phyloP scores from a whole-genome alignment of 2,888 invertebrate genomes.

The Caprella mutica region DNA sequence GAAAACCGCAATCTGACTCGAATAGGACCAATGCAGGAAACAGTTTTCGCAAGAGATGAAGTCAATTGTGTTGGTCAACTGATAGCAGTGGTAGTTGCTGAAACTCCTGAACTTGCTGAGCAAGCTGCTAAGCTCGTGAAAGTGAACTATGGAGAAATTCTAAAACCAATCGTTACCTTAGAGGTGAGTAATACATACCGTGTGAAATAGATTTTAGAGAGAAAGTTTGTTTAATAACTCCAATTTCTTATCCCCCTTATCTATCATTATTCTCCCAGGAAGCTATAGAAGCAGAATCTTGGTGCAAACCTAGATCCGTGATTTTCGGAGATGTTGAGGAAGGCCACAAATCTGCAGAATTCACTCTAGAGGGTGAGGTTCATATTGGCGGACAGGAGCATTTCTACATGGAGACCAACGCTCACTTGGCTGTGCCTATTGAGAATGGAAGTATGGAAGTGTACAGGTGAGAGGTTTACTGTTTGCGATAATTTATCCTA shows the following conservation, averaged over 20 bases:
- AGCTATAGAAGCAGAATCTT: constrained; percentile 65
- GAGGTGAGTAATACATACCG: too few relatives aligned
- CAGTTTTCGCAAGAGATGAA: constrained; percentile 34
- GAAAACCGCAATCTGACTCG: too few relatives aligned
- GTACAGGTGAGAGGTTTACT: too few relatives aligned
- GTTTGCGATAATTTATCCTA: too few relatives aligned
- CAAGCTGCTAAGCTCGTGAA: constrained; percentile 67
- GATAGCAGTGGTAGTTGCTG: constrained; percentile 68
- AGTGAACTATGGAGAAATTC: constrained; percentile 66
- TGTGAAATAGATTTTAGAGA: too few relatives aligned
- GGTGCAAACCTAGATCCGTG: constrained; percentile 47
- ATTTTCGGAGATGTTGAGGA: constrained; percentile 53
- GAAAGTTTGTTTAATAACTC: too few relatives aligned
- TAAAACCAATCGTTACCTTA: too few relatives aligned
- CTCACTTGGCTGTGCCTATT: constrained; percentile 46
- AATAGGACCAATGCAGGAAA: too few relatives aligned
- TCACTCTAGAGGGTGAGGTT: constrained; percentile 64
- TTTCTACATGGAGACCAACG: constrained; percentile 83
- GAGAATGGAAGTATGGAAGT: constrained; percentile 58
- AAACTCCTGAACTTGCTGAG: constrained; percentile 66
- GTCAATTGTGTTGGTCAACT: constrained; percentile 59
- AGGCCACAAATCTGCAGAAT: constrained; percentile 56
- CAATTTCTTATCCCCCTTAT: background rate
- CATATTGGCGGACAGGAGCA: constrained; percentile 88
- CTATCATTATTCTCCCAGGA: constrained; percentile 45